phyloP scores from a whole-genome alignment of 1,140 invertebrate genomes.

The Charaxes varanes region DNA sequence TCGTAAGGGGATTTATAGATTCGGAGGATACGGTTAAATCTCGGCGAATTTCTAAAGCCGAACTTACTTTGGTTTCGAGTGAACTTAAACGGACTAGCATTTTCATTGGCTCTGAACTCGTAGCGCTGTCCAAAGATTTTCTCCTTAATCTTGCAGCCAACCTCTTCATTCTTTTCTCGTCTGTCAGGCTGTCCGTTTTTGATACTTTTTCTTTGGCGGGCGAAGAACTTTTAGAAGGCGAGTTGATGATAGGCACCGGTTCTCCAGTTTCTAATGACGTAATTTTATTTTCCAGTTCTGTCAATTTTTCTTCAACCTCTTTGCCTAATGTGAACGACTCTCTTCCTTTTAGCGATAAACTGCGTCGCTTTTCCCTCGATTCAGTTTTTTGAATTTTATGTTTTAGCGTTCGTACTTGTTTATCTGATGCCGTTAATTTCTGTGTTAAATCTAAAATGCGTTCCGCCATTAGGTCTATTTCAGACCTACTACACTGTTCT shows the following conservation, averaged over 20 bases:
- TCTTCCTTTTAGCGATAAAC: conserved; percentile 85
- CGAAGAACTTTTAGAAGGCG: conserved; percentile 67
- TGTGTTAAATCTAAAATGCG: conserved; percentile 88
- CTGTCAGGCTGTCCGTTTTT: conserved; percentile 67
- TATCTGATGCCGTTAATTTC: conserved; percentile 87
- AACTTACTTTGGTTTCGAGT: conserved; percentile 82
- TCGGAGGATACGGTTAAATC: conserved; percentile 73
- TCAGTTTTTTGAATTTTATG: conserved; percentile 87
- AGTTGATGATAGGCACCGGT: conserved; percentile 62
- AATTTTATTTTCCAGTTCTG: conserved; percentile 86
- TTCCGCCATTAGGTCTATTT: conserved; percentile 87
- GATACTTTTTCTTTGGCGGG: conserved; percentile 71
- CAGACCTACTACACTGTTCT: conserved; percentile 82
- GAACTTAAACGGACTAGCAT: conserved; percentile 83
- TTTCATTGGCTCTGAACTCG: conserved; percentile 85
- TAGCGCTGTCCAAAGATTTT: conserved; percentile 85
- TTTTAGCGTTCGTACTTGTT: conserved; percentile 85
- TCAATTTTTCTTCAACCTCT: conserved; percentile 88
- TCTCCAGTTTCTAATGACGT: conserved; percentile 76
- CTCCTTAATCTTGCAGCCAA: conserved; percentile 75
- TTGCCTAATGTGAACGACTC: conserved; percentile 87
- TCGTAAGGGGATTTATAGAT: conserved; percentile 62
- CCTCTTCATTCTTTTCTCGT: conserved; percentile 73
- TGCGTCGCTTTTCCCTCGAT: conserved; percentile 84
- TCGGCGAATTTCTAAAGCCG: conserved; percentile 70